Percentiles rank a stretch among this genome's conserved stretches.
These are phyloP conservation scores for Miichthys miiuy DNA, from an alignment of 2,797 vertebrate genomes.

Conservation along the genomic window DNA sequence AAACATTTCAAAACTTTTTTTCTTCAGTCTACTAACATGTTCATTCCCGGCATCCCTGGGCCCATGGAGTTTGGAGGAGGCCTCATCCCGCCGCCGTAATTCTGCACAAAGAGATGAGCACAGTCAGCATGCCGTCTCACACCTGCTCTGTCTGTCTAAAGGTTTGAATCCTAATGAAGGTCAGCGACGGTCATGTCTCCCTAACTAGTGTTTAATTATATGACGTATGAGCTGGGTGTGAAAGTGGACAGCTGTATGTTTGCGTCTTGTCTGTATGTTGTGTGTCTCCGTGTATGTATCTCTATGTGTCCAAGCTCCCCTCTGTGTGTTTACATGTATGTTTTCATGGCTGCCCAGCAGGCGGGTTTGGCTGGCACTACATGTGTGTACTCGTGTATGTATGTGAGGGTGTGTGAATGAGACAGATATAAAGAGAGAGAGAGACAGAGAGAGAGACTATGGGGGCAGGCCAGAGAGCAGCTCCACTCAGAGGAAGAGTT, in stretches of 20 bases:
- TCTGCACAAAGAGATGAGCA: conserved; percentile 80
- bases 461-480: conserved; percentile 75
- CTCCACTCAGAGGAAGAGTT: conserved; percentile 82
- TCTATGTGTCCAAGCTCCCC: conserved; percentile 29
- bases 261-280: conserved; percentile 24
- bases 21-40: conserved; percentile 85
- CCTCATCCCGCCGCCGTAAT: conserved; percentile 90
- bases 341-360: conserved; percentile 70
- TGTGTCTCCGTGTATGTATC: conserved; percentile 17
- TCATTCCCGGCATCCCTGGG: conserved; percentile 91
- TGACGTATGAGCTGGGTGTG: conserved; percentile 46
- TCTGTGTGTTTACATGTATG: conserved; percentile 61
- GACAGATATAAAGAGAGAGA: conserved; percentile 30
- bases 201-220: conserved; percentile 66
- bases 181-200: conserved; percentile 62
- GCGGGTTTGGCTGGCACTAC: conserved; percentile 60
- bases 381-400: conserved; percentile 33
- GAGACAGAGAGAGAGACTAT: conserved; percentile 30
- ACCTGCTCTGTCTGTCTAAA: conserved; percentile 59
- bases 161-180: conserved; percentile 70
- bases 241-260: conserved; percentile 45
- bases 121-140: conserved; percentile 48
- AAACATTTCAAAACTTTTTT: neutral
- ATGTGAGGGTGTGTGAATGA: conserved; percentile 31
- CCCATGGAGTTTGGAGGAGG: conserved; percentile 92